These are phyloP conservation scores for Leptothorax acervorum DNA, from an alignment of 2,888 invertebrate species.

Conservation along the genomic window DNA sequence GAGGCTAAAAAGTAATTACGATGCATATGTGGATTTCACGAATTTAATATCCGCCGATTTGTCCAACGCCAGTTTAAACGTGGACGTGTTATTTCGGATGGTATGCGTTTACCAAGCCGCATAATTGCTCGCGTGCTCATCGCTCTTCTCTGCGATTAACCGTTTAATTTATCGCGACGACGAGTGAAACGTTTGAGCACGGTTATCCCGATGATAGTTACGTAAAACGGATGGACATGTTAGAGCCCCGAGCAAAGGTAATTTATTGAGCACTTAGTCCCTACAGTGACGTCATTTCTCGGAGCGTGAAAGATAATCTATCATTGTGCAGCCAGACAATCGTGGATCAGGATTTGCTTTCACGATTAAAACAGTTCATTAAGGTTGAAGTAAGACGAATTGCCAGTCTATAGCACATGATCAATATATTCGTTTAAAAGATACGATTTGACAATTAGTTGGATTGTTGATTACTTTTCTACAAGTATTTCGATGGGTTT, in stretches of 20 bases:
- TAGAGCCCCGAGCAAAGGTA: conserved; percentile 28
- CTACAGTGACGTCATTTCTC: conserved; percentile 45
- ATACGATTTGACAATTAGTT: conserved; percentile 8
- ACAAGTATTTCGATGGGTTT: not conserved
- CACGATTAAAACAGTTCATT: conserved; percentile 47
- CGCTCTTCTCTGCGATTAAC: conserved; percentile 42
- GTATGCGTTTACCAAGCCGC: conserved; percentile 17
- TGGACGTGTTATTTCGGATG: conserved; percentile 33
- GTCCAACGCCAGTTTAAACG: conserved; percentile 18
- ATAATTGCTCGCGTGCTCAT: conserved; percentile 34
- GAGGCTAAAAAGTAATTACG: conserved; percentile 36
- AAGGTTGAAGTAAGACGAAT: conserved; percentile 46
- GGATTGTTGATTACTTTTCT: not conserved
- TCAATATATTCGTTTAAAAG: conserved; percentile 9
- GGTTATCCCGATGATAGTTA: conserved; percentile 27
- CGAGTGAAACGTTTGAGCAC: conserved; percentile 40
- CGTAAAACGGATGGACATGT: conserved; percentile 47
- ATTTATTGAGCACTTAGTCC: conserved; percentile 52
- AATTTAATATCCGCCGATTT: conserved; percentile 39
- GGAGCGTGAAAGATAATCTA: conserved; percentile 42
- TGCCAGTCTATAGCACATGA: conserved; percentile 11
- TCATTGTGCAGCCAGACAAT: conserved; percentile 45
- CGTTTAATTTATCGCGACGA: conserved; percentile 47
- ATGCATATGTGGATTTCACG: conserved; percentile 3
- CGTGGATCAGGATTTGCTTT: conserved; percentile 45